Evolutionary conservation across 2,113 vertebrate species (phyloP), one percentile per base, ranked within the genome.

Genomic region (Coracopsis vasa): DNA sequence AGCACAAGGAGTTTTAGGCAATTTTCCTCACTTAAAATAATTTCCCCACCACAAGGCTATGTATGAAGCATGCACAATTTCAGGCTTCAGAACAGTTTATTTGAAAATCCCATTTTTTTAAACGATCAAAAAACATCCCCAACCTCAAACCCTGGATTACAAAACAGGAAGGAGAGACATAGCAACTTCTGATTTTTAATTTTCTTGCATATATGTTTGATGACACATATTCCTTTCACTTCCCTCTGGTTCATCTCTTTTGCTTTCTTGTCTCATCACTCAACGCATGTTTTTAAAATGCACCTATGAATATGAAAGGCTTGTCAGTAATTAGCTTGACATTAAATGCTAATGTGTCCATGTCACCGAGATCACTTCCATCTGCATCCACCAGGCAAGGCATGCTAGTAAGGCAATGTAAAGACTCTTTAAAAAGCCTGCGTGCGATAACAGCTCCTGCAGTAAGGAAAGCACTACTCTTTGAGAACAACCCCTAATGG

Each of bases 281-380:
- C 47, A 31, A 39, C 0, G 0, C 1, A 0, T 10, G n/a, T 21
- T 61, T 37, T 24, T 27, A 48, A 13, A 31, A 11, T 2, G 16
- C 79, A 31, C 41, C 82, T 45, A 7, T 4, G 77, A 31, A 7
- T 7, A 11, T 4, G 28, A 28, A 16, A 53, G 71, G n/a, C 44
- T 84, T n/a, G 45, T 37, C 67, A 54, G 37, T 20, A 48, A 94
- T 88, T 44, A 64, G 56, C 51, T 41, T 44, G 65, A 42, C 54
- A 14, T 33, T 27, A 23, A 80, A 29, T 4, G 44, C n/a, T 86
- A 9, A 9, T 13, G 31, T 13, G 28, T n/a, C 50, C 0, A 1
- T 18, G 44, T 66, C 80, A 24, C 16, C 0, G 0, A 27, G 7
- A 11, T 39, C 17, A 0, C 37, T 11, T 31, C 37, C 13, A 2